Percentiles rank a stretch among this genome's conserved stretches.
These are phyloP conservation scores for Acleris literana DNA, from an alignment of 2,888 invertebrate species.

Conservation along the genomic window DNA sequence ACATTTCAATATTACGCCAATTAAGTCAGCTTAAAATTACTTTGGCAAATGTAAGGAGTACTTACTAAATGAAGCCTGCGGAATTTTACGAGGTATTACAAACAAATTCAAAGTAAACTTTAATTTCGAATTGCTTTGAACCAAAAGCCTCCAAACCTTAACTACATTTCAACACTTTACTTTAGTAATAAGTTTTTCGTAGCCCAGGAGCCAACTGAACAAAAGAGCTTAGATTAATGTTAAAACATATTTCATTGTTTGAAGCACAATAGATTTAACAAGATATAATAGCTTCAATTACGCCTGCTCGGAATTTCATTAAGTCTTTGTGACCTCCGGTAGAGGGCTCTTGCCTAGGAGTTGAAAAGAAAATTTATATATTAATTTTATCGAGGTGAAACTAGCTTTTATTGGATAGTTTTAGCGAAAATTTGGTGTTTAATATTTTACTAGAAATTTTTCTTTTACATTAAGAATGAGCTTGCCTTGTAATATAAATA, in stretches of 20 bases:
- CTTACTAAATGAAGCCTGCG: no score
- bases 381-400: background rate
- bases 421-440: no score
- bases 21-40: no score
- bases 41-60: no score
- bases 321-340: constrained; percentile 51
- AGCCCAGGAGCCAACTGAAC: constrained; percentile 30
- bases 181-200: constrained; percentile 19
- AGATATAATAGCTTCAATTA: constrained; percentile 71
- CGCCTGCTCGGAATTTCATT: constrained; percentile 69
- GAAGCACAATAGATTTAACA: constrained; percentile 72
- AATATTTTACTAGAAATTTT: no score
- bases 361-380: background rate
- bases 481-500: no score
- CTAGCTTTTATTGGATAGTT: background rate
- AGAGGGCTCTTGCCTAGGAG: constrained; percentile 26
- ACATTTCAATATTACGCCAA: no score
- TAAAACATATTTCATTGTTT: constrained; percentile 62
- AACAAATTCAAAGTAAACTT: no score
- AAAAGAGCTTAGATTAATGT: constrained; percentile 56
- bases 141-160: no score
- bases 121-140: no score
- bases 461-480: no score
- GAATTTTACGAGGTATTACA: no score
- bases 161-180: background rate